Evolutionary conservation across 2,888 invertebrate genomes (phyloP).

Genomic region (Phaedon cochleariae): DNA sequence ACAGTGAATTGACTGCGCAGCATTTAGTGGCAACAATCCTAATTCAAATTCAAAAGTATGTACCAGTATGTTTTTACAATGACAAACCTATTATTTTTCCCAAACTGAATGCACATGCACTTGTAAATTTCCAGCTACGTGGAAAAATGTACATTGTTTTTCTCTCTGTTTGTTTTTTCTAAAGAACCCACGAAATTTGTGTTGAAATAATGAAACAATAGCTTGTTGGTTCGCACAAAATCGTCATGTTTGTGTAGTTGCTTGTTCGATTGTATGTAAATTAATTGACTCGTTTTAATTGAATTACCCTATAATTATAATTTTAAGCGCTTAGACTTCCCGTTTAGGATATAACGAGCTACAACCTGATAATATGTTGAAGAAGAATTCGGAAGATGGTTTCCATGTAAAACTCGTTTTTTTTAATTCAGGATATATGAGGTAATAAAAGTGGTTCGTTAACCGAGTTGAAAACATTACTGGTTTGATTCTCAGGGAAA

Average conservation of each 20-base stretch:
- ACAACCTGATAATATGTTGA: conserved; percentile 21
- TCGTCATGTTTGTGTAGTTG: conserved; percentile 8
- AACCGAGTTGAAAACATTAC: not conserved
- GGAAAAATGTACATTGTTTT: conserved; percentile 37
- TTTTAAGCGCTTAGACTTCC: conserved; percentile 37
- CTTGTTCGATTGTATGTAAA: conserved; percentile 44
- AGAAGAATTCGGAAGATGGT: conserved; percentile 1
- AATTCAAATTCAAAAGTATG: no score
- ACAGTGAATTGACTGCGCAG: no score
- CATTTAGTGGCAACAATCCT: no score
- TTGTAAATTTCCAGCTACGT: conserved; percentile 25
- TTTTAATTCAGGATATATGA: not conserved
- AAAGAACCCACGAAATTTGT: conserved; percentile 25
- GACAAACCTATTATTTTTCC: conserved; percentile 5
- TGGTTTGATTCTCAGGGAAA: not conserved
- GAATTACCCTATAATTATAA: conserved; percentile 44
- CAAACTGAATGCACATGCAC: conserved; percentile 26
- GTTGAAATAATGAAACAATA: conserved; percentile 28
- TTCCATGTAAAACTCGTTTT: conserved; percentile 12
- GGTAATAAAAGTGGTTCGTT: not conserved
- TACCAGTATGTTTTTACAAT: no score
- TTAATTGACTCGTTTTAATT: conserved; percentile 38
- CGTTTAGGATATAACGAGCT: conserved; percentile 19
- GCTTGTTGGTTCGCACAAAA: conserved; percentile 19
- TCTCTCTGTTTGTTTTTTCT: no score